phyloP scores from a whole-genome alignment of 2,113 vertebrate species.

The Paralichthys olivaceus region DNA sequence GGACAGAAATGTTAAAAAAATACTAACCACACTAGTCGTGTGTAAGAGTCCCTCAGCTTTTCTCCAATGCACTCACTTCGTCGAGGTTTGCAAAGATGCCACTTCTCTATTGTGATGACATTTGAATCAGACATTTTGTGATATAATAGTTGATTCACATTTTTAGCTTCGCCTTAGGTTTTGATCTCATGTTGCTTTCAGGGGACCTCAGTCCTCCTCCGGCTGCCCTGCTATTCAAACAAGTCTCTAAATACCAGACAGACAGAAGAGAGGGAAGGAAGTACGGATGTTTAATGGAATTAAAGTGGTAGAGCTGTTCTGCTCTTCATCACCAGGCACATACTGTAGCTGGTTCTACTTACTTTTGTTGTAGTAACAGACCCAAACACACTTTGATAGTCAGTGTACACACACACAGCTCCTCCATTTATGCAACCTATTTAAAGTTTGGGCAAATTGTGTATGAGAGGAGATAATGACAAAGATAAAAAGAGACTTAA shows the following conservation, averaged over 20 bases:
- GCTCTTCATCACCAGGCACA: conserved; percentile 52
- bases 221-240: neutral
- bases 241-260: neutral
- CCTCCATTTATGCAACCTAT: neutral
- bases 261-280: conserved; percentile 22
- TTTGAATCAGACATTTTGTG: neutral
- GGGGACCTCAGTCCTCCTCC: neutral
- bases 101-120: no score
- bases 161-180: neutral
- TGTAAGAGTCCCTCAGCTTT: no score
- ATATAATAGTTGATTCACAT: neutral
- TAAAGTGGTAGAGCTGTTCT: conserved; percentile 46
- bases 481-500: no score
- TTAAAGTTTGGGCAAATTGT: conserved; percentile 7
- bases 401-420: neutral
- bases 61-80: neutral
- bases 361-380: conserved; percentile 36
- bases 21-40: no score
- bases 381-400: conserved; percentile 30
- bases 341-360: conserved; percentile 6
- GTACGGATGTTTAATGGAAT: conserved; percentile 49
- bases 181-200: neutral
- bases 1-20: no score
- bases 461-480: conserved; percentile 1
- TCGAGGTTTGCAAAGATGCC: no score